Evolutionary conservation across 1,140 invertebrate species (phyloP), one percentile per base, ranked within the genome.

Genomic region (Aphaenogaster rudis): DNA sequence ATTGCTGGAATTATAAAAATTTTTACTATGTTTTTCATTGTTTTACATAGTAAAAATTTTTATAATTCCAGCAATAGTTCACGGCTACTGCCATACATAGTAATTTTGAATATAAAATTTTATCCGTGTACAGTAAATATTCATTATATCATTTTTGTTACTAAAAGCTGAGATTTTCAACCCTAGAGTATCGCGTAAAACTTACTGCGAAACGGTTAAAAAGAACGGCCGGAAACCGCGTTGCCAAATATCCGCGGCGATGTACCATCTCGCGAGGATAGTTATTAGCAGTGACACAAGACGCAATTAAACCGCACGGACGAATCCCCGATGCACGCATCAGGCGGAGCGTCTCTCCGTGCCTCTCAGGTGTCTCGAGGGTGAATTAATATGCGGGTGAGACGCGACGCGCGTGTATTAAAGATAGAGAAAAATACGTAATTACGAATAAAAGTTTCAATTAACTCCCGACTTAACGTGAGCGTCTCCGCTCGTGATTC

Each of bases 381-480:
- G 72, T 78, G 79, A 88, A 87, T 88, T 84, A 80, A 81, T 69
- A 39, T 63, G 63, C 36, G 50, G 61, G 61, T 54, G 63, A 77
- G 52, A 45, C 39, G 48, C 36, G 76, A 81, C 36, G 33, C 9
- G 36, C 28, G 57, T 15, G 48, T 59, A 48, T 57, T 69, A 82
- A 82, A 74, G 69, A 9, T 15, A 63, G 71, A 84, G 74, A 74
- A 61, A 74, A 64, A 72, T 57, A 64, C 78, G 77, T 89, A 91
- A 91, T 91, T 91, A 88, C 90, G 90, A 88, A 91, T 89, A 91
- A 91, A 91, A 91, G 90, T 91, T 91, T 91, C 90, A 91, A 91
- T 91, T 91, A 90, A 86, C 90, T 90, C 86, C 80, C 71, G n/a
- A 63, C 57, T 77, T 87, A 79, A 82, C 66, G 89, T 74, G 88